phyloP scores from a whole-genome alignment of 1,140 invertebrate species.

The Bursaphelenchus mucronatus region DNA sequence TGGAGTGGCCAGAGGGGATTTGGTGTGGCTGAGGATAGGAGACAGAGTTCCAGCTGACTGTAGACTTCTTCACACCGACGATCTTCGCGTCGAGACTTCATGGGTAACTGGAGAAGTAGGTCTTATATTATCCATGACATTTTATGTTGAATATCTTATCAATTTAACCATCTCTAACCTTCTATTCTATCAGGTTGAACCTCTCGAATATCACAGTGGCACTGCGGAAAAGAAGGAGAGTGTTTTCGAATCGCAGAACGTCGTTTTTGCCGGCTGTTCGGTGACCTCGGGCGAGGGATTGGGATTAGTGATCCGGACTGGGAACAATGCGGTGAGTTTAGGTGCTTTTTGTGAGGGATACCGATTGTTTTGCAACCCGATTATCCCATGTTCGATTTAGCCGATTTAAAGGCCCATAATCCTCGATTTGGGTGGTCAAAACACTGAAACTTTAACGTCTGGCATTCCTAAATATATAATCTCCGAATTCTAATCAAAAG shows the following conservation, averaged over 20 bases:
- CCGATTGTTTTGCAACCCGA: too few species aligned
- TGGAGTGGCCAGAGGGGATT: constrained; percentile 33
- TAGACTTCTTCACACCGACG: constrained; percentile 28
- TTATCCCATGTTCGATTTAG: too few species aligned
- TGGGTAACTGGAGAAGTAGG: constrained; percentile 37
- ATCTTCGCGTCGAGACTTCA: constrained; percentile 35
- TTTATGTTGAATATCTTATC: background rate
- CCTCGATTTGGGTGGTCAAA: background rate
- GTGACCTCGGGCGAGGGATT: constrained; percentile 30
- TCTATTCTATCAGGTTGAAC: constrained; percentile 30
- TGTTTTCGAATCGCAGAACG: constrained; percentile 40
- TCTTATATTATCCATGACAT: constrained; percentile 1
- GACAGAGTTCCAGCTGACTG: constrained; percentile 38
- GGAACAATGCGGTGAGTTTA: constrained; percentile 37
- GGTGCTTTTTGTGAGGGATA: too few species aligned
- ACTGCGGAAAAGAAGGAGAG: constrained; percentile 17
- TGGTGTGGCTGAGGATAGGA: constrained; percentile 31
- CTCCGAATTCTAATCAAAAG: background rate
- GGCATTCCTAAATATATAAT: background rate
- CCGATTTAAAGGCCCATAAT: background rate
- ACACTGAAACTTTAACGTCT: background rate
- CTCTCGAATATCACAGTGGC: constrained; percentile 31
- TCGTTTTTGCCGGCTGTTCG: constrained; percentile 36
- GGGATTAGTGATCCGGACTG: constrained; percentile 44
- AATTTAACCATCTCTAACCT: background rate